These are phyloP conservation scores for Catharus minimus DNA, from an alignment of 2,113 vertebrate species.

Conservation along the genomic window DNA sequence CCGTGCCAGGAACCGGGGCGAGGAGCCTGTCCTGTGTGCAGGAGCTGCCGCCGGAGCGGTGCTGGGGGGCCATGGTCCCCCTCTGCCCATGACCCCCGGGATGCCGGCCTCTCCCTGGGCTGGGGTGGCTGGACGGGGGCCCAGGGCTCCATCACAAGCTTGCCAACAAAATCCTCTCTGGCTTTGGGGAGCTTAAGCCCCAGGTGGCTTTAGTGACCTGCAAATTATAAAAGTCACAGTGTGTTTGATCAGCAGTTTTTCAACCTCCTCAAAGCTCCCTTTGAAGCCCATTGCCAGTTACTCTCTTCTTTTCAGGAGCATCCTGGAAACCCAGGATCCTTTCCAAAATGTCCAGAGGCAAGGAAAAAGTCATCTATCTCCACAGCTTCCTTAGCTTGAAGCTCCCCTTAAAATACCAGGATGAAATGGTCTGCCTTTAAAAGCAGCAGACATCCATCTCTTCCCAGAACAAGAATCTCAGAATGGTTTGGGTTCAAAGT, in stretches of 20 bases:
- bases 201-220: conserved; percentile 26
- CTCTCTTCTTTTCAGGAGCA: background rate
- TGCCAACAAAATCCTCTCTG: background rate
- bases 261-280: background rate
- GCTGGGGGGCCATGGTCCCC: rapidly evolving
- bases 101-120: background rate
- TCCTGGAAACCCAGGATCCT: background rate
- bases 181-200: background rate
- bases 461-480: background rate
- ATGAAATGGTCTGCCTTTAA: background rate
- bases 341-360: background rate
- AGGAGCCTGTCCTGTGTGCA: rapidly evolving
- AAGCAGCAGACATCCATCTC: background rate
- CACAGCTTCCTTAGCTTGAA: background rate
- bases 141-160: conserved; percentile 68
- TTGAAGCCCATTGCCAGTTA: background rate
- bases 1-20: background rate
- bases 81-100: background rate
- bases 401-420: background rate
- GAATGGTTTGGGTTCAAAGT: background rate
- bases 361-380: background rate
- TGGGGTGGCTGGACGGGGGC: background rate
- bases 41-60: background rate
- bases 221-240: background rate
- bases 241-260: background rate